A percentile compares a stretch with the other conserved stretches of the same genome.
phyloP scores from a whole-genome alignment of 2,113 vertebrate genomes.

The Prionailurus viverrinus region DNA sequence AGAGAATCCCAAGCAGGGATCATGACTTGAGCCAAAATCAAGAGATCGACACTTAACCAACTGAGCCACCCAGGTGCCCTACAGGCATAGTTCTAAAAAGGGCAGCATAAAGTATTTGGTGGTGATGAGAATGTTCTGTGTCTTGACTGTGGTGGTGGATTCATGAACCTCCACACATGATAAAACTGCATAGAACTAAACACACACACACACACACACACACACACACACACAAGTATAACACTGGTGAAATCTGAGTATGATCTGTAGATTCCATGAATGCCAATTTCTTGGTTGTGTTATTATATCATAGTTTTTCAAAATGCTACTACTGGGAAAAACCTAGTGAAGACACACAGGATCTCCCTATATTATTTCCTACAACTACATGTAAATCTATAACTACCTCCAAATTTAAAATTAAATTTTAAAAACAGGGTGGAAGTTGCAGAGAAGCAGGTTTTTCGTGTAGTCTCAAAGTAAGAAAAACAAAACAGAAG shows the following conservation, averaged over 20 bases:
- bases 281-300: not conserved
- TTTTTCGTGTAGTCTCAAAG: not conserved
- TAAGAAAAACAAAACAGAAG: not conserved
- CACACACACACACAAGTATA: not conserved
- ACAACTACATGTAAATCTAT: not conserved
- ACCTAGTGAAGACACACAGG: not conserved
- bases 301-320: not conserved
- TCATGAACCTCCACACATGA: not conserved
- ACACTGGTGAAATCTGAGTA: not conserved
- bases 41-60: too few species aligned
- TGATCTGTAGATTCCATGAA: not conserved
- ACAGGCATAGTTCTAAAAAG: not conserved
- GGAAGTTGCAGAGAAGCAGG: not conserved
- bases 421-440: not conserved
- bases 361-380: not conserved
- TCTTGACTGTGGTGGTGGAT: not conserved
- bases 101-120: not conserved
- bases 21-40: too few species aligned
- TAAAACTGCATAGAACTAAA: not conserved
- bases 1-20: too few species aligned
- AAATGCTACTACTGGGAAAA: not conserved
- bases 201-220: not conserved
- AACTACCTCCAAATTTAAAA: constrained; percentile 4
- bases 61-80: too few species aligned
- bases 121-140: not conserved